phyloP scores from a whole-genome alignment of 1,140 invertebrate genomes.

The Eriosoma lanigerum region DNA sequence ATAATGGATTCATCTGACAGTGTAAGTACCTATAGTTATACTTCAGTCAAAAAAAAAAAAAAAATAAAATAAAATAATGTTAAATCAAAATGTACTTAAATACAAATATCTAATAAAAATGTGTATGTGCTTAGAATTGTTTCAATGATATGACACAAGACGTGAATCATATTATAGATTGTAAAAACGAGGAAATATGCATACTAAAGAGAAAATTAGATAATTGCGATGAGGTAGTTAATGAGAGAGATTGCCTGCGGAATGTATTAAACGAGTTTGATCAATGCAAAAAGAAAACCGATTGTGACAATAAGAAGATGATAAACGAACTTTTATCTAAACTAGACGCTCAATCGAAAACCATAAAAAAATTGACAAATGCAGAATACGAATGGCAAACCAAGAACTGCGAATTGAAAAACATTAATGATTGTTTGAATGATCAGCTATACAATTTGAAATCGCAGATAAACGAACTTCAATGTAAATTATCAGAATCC shows the following conservation, averaged over 20 bases:
- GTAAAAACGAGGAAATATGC: background rate
- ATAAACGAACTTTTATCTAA: background rate
- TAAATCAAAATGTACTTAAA: background rate
- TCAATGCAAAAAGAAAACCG: background rate
- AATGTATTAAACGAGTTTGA: background rate
- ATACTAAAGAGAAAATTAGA: background rate
- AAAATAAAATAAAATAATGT: too few species aligned
- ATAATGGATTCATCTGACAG: too few species aligned
- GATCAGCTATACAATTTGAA: background rate
- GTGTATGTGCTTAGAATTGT: background rate
- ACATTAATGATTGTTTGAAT: background rate
- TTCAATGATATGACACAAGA: background rate
- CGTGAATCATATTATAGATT: background rate
- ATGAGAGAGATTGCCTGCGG: background rate
- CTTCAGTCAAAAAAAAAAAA: too few species aligned
- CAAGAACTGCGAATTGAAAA: background rate
- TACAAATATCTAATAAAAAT: background rate
- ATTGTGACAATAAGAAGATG: background rate
- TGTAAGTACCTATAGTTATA: too few species aligned
- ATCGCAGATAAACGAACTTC: background rate
- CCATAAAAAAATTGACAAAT: background rate
- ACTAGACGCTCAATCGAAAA: background rate
- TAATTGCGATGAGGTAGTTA: background rate
- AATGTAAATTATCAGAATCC: background rate
- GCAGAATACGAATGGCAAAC: background rate